Percentiles rank a stretch among this genome's conserved stretches.
phyloP scores from a whole-genome alignment of 2,888 invertebrate genomes.

The Heliconius ethilla region DNA sequence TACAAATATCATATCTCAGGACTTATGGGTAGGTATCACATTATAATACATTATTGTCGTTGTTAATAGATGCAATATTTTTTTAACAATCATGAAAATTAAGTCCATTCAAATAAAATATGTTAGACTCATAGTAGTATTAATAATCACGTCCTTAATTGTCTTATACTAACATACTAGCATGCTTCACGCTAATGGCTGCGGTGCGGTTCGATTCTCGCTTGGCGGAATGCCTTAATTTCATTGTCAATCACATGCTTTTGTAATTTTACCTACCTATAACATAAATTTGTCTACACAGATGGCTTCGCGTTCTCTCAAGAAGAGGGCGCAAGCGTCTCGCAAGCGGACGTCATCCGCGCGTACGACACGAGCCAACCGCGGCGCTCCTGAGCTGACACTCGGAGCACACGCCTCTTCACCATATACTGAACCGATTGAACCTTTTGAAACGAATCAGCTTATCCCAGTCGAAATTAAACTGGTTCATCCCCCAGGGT shows the following conservation, averaged over 20 bases:
- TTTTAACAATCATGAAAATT: not conserved
- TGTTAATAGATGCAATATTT: not conserved
- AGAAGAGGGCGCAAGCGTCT: constrained; percentile 98
- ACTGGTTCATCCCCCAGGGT: not conserved
- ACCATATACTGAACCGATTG: constrained; percentile 24
- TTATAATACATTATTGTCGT: not conserved
- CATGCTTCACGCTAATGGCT: constrained; percentile 11
- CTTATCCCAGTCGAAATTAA: not conserved
- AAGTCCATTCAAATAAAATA: not conserved
- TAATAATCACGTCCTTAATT: not conserved
- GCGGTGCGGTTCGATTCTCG: constrained; percentile 25
- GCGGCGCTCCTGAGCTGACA: constrained; percentile 85
- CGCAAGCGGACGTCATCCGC: constrained; percentile 96
- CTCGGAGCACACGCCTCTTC: constrained; percentile 18
- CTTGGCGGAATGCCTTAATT: not conserved
- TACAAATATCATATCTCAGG: constrained; percentile 12
- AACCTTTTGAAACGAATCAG: not conserved
- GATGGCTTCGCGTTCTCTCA: constrained; percentile 99
- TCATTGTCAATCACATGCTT: not conserved
- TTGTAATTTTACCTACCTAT: not conserved
- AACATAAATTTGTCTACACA: constrained; percentile 62
- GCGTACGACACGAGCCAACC: constrained; percentile 97
- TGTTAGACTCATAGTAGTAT: not conserved
- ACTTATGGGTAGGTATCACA: constrained; percentile 15
- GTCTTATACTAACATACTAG: constrained; percentile 2